Percentiles rank a stretch among this genome's conserved stretches.
Evolutionary conservation across 2,113 vertebrate species (phyloP).

Genomic region (Aepyceros melampus): DNA sequence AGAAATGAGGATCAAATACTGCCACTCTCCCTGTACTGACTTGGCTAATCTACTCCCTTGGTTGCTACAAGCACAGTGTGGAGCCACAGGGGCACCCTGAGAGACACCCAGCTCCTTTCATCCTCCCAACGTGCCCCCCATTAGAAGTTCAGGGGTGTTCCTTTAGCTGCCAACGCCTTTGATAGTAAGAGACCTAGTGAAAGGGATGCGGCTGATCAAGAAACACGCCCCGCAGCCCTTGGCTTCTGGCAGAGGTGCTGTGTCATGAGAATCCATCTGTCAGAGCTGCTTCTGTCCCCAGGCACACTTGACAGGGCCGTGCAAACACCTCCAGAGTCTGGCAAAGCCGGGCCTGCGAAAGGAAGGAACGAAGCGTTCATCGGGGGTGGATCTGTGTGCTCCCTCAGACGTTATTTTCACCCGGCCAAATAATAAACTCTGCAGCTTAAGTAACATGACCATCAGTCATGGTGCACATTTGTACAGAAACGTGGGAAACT

Average conservation of each 20-base stretch:
- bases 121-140: background rate
- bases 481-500: background rate
- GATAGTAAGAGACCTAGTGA: background rate
- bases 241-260: background rate
- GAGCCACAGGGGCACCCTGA: fast-evolving
- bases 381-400: background rate
- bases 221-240: background rate
- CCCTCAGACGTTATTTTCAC: background rate
- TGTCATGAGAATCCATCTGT: background rate
- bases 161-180: background rate
- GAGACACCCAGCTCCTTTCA: background rate
- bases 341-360: background rate
- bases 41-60: background rate
- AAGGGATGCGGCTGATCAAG: background rate
- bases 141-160: background rate
- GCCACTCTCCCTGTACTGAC: background rate
- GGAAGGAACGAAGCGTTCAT: background rate
- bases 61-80: background rate
- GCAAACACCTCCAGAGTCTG: background rate
- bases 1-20: background rate
- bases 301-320: background rate
- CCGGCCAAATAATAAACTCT: background rate
- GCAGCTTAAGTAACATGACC: background rate
- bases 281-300: background rate
- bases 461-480: background rate